Conservation (phyloP, 2,797 vertebrate genomes). For the Ptychadena robeensis region DNA sequence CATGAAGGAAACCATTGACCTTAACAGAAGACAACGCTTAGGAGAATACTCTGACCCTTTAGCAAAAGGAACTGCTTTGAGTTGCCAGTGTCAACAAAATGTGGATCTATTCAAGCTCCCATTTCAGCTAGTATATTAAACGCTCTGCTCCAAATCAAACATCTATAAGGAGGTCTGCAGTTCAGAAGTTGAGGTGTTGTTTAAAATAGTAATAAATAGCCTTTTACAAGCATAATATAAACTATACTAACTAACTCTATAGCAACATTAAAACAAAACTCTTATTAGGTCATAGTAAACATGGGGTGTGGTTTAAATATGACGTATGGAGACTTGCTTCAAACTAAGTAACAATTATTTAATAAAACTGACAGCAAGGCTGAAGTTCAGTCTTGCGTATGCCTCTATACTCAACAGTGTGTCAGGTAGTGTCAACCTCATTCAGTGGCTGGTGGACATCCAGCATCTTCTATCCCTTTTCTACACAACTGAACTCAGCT, state of each 20-base stretch:
- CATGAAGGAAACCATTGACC: constrained; percentile 19
- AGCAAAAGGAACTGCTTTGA: constrained; percentile 29
- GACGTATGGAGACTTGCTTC: not conserved
- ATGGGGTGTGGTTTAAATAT: too few relatives aligned
- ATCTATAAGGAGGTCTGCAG: constrained; percentile 25
- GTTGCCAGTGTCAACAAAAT: constrained; percentile 47
- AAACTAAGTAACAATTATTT: too few relatives aligned
- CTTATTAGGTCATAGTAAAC: too few relatives aligned
- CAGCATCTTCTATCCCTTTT: too few relatives aligned
- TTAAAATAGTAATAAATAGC: not conserved
- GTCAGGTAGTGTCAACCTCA: too few relatives aligned
- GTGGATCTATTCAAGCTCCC: constrained; percentile 30
- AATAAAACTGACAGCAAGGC: too few relatives aligned
- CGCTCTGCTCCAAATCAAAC: constrained; percentile 38
- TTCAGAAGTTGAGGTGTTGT: constrained; percentile 24
- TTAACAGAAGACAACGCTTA: constrained; percentile 34
- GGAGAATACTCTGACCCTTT: constrained; percentile 30
- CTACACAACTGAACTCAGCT: too few relatives aligned
- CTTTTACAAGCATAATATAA: not conserved
- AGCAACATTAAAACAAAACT: too few relatives aligned
- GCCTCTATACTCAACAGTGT: too few relatives aligned
- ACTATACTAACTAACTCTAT: too few relatives aligned
- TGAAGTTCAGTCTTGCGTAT: too few relatives aligned
- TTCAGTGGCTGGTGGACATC: too few relatives aligned
- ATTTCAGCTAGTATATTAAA: constrained; percentile 47